These are phyloP conservation scores for Thumatha senex DNA, from an alignment of 2,888 invertebrate species.

Conservation along the genomic window DNA sequence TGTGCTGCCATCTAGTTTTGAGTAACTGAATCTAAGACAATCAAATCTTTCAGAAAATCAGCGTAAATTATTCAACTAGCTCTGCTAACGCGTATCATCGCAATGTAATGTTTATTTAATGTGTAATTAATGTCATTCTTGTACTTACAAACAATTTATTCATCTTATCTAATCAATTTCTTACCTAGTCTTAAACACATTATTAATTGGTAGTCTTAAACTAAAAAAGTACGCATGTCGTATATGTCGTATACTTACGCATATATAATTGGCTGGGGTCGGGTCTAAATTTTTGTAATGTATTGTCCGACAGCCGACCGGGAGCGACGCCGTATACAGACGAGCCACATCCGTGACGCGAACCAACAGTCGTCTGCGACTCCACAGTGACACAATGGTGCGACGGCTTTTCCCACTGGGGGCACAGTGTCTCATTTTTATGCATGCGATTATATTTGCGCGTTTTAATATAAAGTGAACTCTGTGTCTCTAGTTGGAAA, in stretches of 20 bases:
- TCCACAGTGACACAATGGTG: constrained; percentile 62
- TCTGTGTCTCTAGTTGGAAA: constrained; percentile 39
- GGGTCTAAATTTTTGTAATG: constrained; percentile 44
- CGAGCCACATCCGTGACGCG: constrained; percentile 32
- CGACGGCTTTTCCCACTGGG: constrained; percentile 28
- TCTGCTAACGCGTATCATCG: no score
- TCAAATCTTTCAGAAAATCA: no score
- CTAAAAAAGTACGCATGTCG: not conserved
- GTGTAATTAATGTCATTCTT: no score
- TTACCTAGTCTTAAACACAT: not conserved
- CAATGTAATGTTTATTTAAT: no score
- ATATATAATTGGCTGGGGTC: constrained; percentile 49
- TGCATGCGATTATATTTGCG: constrained; percentile 9
- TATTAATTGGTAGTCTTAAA: not conserved
- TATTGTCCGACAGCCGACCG: constrained; percentile 41
- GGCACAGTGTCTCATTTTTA: constrained; percentile 28
- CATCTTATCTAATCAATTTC: not conserved
- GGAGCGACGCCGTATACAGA: constrained; percentile 35
- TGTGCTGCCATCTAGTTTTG: not conserved
- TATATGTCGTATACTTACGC: constrained; percentile 21
- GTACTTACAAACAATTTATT: not conserved
- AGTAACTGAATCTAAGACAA: no score
- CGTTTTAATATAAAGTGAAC: constrained; percentile 19
- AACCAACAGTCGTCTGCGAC: constrained; percentile 49
- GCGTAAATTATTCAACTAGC: no score